These are phyloP conservation scores for Pluvialis apricaria DNA, from an alignment of 2,113 vertebrate genomes.

Conservation along the genomic window DNA sequence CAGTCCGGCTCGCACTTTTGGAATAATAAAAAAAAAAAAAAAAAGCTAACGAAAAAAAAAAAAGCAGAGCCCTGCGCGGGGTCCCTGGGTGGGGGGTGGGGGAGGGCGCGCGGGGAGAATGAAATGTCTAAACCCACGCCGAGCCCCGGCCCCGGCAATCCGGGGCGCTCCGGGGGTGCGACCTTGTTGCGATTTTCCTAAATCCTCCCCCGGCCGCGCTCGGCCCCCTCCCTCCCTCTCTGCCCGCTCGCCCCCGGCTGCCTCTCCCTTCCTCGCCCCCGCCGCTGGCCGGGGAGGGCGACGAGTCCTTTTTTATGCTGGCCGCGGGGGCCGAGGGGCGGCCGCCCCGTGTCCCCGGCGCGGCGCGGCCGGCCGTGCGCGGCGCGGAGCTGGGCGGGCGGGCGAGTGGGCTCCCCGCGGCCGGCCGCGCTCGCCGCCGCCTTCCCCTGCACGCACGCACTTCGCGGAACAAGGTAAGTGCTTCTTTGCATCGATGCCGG, in stretches of 20 bases:
- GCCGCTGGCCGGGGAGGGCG: slow-evolving; percentile 21
- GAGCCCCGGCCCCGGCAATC: slow-evolving; percentile 50
- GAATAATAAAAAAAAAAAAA: background rate
- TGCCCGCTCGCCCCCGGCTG: background rate
- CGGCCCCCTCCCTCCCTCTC: background rate
- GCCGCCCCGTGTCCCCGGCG: background rate
- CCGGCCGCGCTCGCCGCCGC: slow-evolving; percentile 52
- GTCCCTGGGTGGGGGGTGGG: background rate
- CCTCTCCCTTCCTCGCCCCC: background rate
- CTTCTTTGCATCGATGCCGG: slow-evolving; percentile 50
- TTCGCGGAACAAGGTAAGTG: slow-evolving; percentile 20
- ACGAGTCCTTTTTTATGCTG: background rate
- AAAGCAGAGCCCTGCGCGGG: background rate
- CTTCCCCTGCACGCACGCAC: slow-evolving; percentile 69
- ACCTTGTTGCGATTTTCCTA: slow-evolving; percentile 20
- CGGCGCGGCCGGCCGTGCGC: background rate
- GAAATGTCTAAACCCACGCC: slow-evolving; percentile 5
- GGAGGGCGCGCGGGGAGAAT: slow-evolving; percentile 45
- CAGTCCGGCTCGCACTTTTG: slow-evolving; percentile 65
- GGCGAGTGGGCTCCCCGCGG: background rate
- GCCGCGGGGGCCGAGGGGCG: background rate
- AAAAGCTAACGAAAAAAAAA: background rate
- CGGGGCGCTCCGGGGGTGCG: slow-evolving; percentile 62
- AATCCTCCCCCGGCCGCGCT: background rate
- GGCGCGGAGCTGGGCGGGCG: background rate